phyloP scores from a whole-genome alignment of 2,888 invertebrate species.

The Lacanobia oleracea region DNA sequence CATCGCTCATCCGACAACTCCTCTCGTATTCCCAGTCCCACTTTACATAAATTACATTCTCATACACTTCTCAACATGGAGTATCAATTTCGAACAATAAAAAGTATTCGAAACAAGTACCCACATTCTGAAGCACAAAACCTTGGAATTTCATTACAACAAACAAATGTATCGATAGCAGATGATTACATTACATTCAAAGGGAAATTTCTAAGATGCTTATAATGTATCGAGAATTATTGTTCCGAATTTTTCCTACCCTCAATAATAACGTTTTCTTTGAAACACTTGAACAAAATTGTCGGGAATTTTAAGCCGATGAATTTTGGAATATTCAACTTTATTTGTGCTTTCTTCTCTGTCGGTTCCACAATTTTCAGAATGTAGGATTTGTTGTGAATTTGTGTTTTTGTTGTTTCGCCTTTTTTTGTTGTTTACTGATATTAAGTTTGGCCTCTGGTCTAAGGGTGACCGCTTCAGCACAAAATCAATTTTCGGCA shows the following conservation, averaged over 20 bases:
- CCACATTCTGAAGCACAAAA: conserved; percentile 37
- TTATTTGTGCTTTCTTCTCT: conserved; percentile 49
- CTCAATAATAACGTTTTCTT: conserved; percentile 60
- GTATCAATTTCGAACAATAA: conserved; percentile 48
- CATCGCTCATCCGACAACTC: conserved; percentile 25
- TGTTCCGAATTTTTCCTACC: conserved; percentile 56
- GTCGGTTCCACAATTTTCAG: conserved; percentile 29
- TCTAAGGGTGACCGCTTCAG: conserved; percentile 22
- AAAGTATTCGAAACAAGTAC: conserved; percentile 48
- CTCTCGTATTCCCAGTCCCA: conserved; percentile 21
- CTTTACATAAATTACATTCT: conserved; percentile 54
- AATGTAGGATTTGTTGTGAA: conserved; percentile 54
- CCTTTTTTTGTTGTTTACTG: conserved; percentile 41
- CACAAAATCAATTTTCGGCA: conserved; percentile 37
- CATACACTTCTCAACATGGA: conserved; percentile 29
- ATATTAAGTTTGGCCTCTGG: conserved; percentile 42
- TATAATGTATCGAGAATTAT: conserved; percentile 66
- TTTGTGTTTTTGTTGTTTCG: conserved; percentile 41
- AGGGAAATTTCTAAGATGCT: conserved; percentile 62
- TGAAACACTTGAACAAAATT: conserved; percentile 53
- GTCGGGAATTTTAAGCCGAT: conserved; percentile 51
- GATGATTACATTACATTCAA: conserved; percentile 57
- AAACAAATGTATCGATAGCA: conserved; percentile 59
- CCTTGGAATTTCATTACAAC: conserved; percentile 61
- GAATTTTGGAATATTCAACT: conserved; percentile 61